Percentiles rank a stretch among this genome's conserved stretches.
phyloP scores from a whole-genome alignment of 2,113 vertebrate genomes.

The Thinocorus orbignyianus region DNA sequence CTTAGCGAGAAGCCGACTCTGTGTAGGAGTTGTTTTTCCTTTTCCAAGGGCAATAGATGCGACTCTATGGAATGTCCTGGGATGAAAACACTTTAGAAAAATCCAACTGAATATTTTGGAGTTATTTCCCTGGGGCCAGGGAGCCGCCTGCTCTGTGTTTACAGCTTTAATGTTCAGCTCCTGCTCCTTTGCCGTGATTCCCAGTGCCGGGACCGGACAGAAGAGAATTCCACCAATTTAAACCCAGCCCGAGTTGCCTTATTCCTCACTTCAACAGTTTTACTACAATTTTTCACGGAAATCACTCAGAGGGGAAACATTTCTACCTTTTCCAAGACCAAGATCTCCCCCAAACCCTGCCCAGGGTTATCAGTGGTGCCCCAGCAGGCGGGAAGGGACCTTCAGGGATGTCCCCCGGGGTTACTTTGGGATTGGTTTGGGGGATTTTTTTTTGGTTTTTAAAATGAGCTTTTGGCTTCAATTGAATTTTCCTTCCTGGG shows the following conservation, averaged over 20 bases:
- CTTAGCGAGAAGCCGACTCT: not conserved
- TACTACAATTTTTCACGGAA: not conserved
- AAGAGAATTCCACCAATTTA: not conserved
- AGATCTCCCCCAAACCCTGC: not conserved
- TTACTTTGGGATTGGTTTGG: too few relatives aligned
- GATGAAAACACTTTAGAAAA: not conserved
- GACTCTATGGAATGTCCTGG: not conserved
- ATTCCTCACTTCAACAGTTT: not conserved
- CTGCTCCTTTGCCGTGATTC: rapidly evolving
- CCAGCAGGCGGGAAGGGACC: too few relatives aligned
- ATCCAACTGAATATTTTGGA: not conserved
- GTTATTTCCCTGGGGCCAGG: not conserved
- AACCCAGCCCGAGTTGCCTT: slow-evolving; percentile 33
- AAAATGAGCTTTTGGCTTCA: not conserved
- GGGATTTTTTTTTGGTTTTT: too few relatives aligned
- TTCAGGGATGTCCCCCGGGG: too few relatives aligned
- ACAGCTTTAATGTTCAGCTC: slow-evolving; percentile 32
- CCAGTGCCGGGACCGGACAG: not conserved
- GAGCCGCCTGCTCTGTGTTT: not conserved
- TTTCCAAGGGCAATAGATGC: slow-evolving; percentile 1
- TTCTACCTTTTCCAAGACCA: not conserved
- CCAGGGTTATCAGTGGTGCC: not conserved
- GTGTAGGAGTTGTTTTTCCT: not conserved
- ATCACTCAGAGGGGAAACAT: not conserved
- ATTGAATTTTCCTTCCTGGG: not conserved